Evolutionary conservation across 2,113 vertebrate genomes (phyloP), one percentile per base, ranked within the genome.

Genomic region (Romanogobio albipinnatus): DNA sequence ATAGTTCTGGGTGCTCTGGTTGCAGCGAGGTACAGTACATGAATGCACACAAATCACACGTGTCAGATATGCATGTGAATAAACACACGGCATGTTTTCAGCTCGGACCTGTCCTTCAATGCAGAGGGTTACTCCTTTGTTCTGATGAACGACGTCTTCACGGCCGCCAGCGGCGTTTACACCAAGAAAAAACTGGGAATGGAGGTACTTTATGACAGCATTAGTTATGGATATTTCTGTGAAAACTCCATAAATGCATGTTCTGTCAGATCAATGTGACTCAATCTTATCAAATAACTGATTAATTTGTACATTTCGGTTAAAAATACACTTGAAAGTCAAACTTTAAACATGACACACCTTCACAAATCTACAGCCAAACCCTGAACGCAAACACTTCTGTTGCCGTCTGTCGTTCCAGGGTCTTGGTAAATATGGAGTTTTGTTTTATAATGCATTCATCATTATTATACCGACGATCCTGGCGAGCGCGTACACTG

Each of bases 361-460:
- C 49, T 15, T 15, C 0, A 45, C 47, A 14, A 1, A 36, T n/a
- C 45, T 15, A 33, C 17, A 33, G 56, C 8, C 70, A 19, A 33
- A 53, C 66, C 36, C 17, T 47, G 36, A 43, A 47, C 79, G 43
- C 59, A 58, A 86, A 84, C 77, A 75, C 13, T 13, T 13, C 0
- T 19, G 26, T 39, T 4, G 19, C 53, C 5, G 2, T 75, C 64
- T 43, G 80, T 33, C 47, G 53, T 84, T 36, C 76, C 24, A 99
- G 98, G 96, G 95, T 73, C 86, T 98, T 36, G 97, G 97, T 49
- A 97, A 96, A 90, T 97, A 97, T 0, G 97, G 96, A 24, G 94
- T 99, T 66, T 93, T 99, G 88, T 98, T 96, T 91, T 99, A 99
- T 93, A 99, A 98, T 78, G 95, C 97, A n/a, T 92, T 95, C 76